Evolutionary conservation across 2,888 invertebrate species (phyloP), one percentile per base, ranked within the genome.

Genomic region (Eupsilia transversa): DNA sequence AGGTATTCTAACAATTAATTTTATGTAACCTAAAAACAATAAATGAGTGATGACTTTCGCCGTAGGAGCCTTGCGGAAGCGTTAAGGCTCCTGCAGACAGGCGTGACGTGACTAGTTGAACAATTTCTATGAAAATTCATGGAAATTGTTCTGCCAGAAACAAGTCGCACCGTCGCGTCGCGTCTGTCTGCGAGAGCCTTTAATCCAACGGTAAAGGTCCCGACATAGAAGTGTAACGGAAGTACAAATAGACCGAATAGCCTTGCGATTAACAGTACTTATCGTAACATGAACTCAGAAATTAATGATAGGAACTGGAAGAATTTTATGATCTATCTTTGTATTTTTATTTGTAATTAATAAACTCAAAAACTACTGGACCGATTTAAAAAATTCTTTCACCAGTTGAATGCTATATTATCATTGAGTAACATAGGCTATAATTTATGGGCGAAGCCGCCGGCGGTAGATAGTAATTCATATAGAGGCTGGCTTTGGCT

Each of bases 221-320:
- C 67, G 20, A 46, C 3, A 7, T 46, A 46, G 3, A 74, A 75
- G 70, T 82, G 56, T 72, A 64, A 80, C 82, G 82, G 76, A 75
- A 80, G 63, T 72, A 35, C 33, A 63, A 67, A 35, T 75, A 69
- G 43, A 80, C 59, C 66, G 60, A 63, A 68, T 71, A 61, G 64
- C 43, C 41, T 65, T 30, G 2, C 33, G 30, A 60, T 49, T 65
- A 61, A 65, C 52, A 35, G 70, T 43, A 27, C 17, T 10, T 43
- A 23, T 35, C 33, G n/a, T 14, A 27, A 43, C 33, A 52, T 57
- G 38, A 60, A 41, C 43, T 52, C n/a, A 27, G 41, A 46, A 30
- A 33, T 9, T 52, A 17, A 41, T 49, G 27, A 23, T 38, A 27
- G 23, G n/a, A 10, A 33, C 46, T 30, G 38, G 38, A 52, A 12